Base-by-base conservation (phyloP, 2,113 vertebrate genomes). In the Boulengeromyrus knoepffleri region DNA sequence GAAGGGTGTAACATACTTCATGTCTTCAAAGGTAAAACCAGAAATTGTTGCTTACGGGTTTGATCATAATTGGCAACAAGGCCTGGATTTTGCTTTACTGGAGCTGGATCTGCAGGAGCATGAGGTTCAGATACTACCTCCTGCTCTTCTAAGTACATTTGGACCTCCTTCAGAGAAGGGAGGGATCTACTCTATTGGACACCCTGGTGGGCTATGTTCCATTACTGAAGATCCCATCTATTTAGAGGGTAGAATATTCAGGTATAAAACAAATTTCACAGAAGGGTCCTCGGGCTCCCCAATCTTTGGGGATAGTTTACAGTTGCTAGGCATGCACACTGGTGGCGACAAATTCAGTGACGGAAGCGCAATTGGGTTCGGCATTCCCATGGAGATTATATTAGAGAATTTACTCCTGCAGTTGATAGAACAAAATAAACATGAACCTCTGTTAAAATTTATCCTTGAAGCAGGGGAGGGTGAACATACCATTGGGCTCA, bases 61-160 rank as follows among this genome's bases (percentile, higher is more conserved):
- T 2, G 5, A 6, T 6, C 0, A 2, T 58, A 2, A 58, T 52
- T 4, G 15, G 50, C 3, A 17, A 15, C 0, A 3, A 0, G 12
- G 15, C 1, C 24, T 24, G 21, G 53, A 58, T 58, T 58, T 7
- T 24, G 53, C 5, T 24, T 24, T 58, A 58, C 53, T 58, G 53
- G 53, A 58, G 19, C 53, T 58, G 5, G 21, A 58, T 58, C 1
- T 58, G 53, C 19, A 1, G 19, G 53, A 58, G 21, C 19, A 58
- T 2, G 5, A 58, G 19, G 6, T 0, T 58, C 53, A 58, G 5
- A 58, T 21, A 24, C 6, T 58, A 56, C 53, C 53, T 21, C 19
- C 53, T 24, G 53, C 5, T 45, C 6, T 58, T 58, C 21, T 58
- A 24, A 58, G 56, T 24, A 58, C 5, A 24, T 58, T 0, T 58